Percentiles rank a stretch among this genome's conserved stretches.
Conservation (phyloP, 2,888 invertebrate species). For the Drosophila recens region DNA sequence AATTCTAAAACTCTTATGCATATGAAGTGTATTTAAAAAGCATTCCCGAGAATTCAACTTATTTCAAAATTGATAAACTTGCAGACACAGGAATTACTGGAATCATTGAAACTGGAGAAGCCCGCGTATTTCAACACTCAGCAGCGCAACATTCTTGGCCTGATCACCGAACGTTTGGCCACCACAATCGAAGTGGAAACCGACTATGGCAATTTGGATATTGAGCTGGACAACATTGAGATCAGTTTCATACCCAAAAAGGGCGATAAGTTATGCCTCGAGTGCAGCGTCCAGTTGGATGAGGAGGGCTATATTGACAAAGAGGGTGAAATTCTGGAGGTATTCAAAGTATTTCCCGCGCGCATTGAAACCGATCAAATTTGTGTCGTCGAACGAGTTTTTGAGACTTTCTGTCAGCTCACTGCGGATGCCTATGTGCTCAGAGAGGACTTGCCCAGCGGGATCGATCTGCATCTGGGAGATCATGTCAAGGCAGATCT, state of each 20-base stretch:
- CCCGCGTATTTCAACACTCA: constrained; percentile 79
- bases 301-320: constrained; percentile 86
- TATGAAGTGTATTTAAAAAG: too few species aligned
- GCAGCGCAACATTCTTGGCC: constrained; percentile 76
- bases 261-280: constrained; percentile 90
- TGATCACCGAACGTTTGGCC: constrained; percentile 39
- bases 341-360: constrained; percentile 87
- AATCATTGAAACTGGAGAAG: constrained; percentile 55
- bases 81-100: constrained; percentile 49
- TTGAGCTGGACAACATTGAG: constrained; percentile 88
- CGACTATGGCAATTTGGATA: constrained; percentile 84
- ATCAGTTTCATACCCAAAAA: constrained; percentile 89
- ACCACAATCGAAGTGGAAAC: constrained; percentile 84
- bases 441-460: constrained; percentile 86
- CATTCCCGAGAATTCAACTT: not conserved
- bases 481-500: constrained; percentile 89
- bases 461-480: constrained; percentile 87
- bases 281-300: constrained; percentile 88
- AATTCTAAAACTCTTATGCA: too few species aligned
- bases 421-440: constrained; percentile 88
- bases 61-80: not conserved
- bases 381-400: constrained; percentile 85
- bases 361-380: constrained; percentile 86
- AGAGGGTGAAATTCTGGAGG: constrained; percentile 87
- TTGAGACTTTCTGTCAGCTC: constrained; percentile 86